A percentile compares a stretch with the other conserved stretches of the same genome.
Conservation (phyloP, 2,113 vertebrate genomes). For the Ailurus styani region DNA sequence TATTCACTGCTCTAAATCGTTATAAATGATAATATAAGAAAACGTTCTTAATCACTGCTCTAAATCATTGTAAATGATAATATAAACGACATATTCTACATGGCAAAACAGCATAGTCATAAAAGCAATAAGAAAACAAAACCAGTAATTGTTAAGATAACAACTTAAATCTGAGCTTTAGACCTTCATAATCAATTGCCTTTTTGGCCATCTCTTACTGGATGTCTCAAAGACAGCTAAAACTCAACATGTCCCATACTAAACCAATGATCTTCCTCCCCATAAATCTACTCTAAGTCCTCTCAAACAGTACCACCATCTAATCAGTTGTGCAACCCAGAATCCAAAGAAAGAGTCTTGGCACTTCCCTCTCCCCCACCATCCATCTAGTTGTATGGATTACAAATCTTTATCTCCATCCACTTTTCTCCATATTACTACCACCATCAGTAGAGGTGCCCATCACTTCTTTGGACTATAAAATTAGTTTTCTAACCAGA, state of each 20-base stretch:
- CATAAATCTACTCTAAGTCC: neutral
- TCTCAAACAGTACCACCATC: neutral
- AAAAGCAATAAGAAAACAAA: neutral
- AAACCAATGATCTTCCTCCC: neutral
- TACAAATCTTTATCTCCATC: neutral
- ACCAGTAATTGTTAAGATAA: neutral
- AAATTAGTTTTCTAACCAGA: neutral
- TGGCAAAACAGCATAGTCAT: neutral
- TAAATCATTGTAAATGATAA: neutral
- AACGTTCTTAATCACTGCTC: neutral
- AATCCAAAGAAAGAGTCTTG: neutral
- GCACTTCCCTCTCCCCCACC: fast-evolving
- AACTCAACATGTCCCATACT: neutral
- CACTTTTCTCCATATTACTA: neutral
- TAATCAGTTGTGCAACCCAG: neutral
- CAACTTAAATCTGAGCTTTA: neutral
- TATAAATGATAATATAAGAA: neutral
- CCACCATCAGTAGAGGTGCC: neutral
- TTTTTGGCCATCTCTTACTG: neutral
- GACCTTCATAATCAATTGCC: neutral
- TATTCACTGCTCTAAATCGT: neutral
- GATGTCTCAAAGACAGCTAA: neutral
- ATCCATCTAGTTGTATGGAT: neutral
- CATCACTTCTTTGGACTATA: neutral
- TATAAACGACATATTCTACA: neutral